phyloP scores from a whole-genome alignment of 1,140 invertebrate genomes.

The Calephelis nemesis region DNA sequence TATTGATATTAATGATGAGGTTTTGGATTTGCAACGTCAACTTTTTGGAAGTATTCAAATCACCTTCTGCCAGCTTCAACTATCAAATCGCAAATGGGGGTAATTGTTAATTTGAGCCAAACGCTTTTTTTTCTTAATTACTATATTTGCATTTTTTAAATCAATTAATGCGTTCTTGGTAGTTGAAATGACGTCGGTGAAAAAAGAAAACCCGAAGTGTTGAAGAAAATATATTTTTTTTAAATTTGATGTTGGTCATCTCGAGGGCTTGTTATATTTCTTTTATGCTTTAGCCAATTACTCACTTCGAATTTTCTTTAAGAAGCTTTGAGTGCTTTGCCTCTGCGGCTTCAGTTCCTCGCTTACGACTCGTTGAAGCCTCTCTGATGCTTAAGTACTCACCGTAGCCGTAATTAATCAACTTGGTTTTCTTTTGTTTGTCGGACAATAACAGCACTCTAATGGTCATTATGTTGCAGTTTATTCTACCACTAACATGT shows the following conservation, averaged over 20 bases:
- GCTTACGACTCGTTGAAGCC: conserved; percentile 71
- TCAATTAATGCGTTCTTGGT: conserved; percentile 57
- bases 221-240: neutral
- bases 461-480: conserved; percentile 80
- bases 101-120: conserved; percentile 49
- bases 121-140: conserved; percentile 40
- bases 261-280: conserved; percentile 19
- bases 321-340: conserved; percentile 71
- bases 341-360: conserved; percentile 69
- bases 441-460: conserved; percentile 78
- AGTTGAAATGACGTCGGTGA: conserved; percentile 73
- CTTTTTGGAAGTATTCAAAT: conserved; percentile 50
- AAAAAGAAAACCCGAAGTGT: conserved; percentile 60
- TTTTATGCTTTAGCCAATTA: conserved; percentile 37
- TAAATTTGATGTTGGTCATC: conserved; percentile 16
- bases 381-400: conserved; percentile 74
- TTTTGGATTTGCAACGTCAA: conserved; percentile 41
- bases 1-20: too few species aligned
- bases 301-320: conserved; percentile 64
- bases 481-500: conserved; percentile 79
- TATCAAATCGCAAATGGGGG: conserved; percentile 72
- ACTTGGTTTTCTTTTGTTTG: conserved; percentile 77
- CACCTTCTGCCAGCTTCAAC: conserved; percentile 64
- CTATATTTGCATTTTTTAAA: conserved; percentile 45
- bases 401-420: conserved; percentile 74